These are phyloP conservation scores for Hemiprocne comata DNA, from an alignment of 2,113 vertebrate genomes.

Conservation along the genomic window DNA sequence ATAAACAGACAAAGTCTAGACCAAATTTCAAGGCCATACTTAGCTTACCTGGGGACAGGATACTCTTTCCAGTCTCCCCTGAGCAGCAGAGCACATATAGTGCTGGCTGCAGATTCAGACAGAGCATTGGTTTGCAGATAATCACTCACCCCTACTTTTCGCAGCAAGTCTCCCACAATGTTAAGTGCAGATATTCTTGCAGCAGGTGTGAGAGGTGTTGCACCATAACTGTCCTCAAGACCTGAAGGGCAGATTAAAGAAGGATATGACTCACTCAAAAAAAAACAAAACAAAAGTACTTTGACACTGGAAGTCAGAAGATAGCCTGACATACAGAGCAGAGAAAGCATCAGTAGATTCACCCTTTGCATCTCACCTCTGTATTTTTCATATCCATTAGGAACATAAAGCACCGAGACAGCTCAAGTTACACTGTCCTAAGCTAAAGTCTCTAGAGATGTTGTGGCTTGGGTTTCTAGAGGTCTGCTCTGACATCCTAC, in stretches of 20 bases:
- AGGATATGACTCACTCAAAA: not conserved
- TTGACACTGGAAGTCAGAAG: not conserved
- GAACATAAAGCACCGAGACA: not conserved
- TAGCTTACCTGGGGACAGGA: not conserved
- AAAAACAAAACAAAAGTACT: not conserved
- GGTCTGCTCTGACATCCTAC: not conserved
- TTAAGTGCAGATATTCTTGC: conserved; percentile 96
- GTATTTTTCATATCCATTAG: not conserved
- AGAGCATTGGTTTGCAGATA: not conserved
- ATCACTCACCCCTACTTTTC: conserved; percentile 92
- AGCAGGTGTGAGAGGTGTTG: conserved; percentile 92
- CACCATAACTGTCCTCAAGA: conserved; percentile 81
- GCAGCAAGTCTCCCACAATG: conserved; percentile 93
- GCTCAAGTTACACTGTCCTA: not conserved
- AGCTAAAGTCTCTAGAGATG: not conserved
- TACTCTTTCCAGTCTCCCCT: not conserved
- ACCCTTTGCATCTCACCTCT: not conserved
- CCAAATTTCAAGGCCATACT: not conserved
- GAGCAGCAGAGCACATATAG: not conserved
- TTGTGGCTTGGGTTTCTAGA: not conserved
- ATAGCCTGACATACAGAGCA: not conserved
- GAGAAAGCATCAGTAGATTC: not conserved
- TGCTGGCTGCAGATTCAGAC: not conserved
- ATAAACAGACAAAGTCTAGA: not conserved
- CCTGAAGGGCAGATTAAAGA: conserved; percentile 44